These are phyloP conservation scores for Phataginus tricuspis DNA, from an alignment of 2,797 vertebrate species.

Conservation along the genomic window DNA sequence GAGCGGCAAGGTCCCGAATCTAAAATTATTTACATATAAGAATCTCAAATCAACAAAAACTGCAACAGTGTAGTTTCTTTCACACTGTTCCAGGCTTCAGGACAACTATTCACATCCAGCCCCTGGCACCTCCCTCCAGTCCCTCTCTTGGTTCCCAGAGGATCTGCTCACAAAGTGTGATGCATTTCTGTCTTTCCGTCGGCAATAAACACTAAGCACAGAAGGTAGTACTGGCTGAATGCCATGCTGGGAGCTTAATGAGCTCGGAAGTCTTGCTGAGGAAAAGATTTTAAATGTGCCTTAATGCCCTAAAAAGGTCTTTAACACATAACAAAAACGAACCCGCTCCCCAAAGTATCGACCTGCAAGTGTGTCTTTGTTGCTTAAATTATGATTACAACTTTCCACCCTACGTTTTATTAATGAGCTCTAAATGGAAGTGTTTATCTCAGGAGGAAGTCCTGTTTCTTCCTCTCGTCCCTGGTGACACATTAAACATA, in stretches of 20 bases:
- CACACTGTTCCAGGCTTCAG: conserved; percentile 62
- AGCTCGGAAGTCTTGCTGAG: conserved; percentile 78
- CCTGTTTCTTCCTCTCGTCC: not conserved
- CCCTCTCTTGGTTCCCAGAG: conserved; percentile 72
- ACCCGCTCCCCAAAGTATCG: conserved; percentile 67
- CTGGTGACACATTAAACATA: conserved; percentile 47
- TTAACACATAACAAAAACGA: conserved; percentile 72
- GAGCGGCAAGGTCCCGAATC: not conserved
- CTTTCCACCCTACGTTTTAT: conserved; percentile 72
- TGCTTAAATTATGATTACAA: conserved; percentile 77
- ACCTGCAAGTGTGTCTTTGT: conserved; percentile 76
- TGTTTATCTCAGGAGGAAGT: conserved; percentile 71
- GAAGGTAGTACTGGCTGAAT: conserved; percentile 71
- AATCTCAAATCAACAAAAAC: conserved; percentile 17
- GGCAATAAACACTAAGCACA: conserved; percentile 77
- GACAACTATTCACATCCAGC: conserved; percentile 58
- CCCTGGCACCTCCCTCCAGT: not conserved
- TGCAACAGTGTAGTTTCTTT: conserved; percentile 53
- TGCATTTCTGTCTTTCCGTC: conserved; percentile 80
- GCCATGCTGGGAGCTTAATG: conserved; percentile 77
- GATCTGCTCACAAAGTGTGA: conserved; percentile 65
- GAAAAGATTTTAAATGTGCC: conserved; percentile 75
- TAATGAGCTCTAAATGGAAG: conserved; percentile 77
- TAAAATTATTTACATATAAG: not conserved
- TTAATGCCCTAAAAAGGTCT: conserved; percentile 79